Evolutionary conservation across 2,113 vertebrate genomes (phyloP), one percentile per base, ranked within the genome.

Genomic region (Pholis gunnellus): DNA sequence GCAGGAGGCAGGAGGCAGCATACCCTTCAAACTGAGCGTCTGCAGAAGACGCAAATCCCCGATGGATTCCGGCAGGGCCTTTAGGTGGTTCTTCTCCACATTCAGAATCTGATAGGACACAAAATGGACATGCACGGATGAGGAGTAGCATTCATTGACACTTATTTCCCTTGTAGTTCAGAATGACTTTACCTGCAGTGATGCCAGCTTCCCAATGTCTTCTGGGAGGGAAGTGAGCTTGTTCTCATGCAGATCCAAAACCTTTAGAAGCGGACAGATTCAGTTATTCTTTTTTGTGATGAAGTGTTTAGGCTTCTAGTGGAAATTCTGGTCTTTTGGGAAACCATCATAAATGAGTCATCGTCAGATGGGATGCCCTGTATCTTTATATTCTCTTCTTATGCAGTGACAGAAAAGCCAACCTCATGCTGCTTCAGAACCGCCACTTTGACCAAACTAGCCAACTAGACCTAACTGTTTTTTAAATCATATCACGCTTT

Each of bases 211-310:
- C 7, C 97, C 97, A 0, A 97, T 93, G 25, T 98, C 96, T 10
- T 95, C 95, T 9, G 98, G 97, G 66, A 99, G 96, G 0, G 93
- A 94, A 0, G 88, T 82, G 75, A 99, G 93, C 82, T 97, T 97
- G 84, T 99, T 99, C 57, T 97, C 93, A 8, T 98, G 98, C 54
- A 99, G 94, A 87, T 99, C 98, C 73, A 99, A 93, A 84, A 99
- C 97, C 98, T 99, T 91, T 1, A 20, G 25, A 29, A 83, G 31
- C 52, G 70, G 22, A 69, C 9, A 61, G 36, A 76, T 50, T 73
- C 17, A 27, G 31, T 54, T 20, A 72, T 1, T 27, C 2, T 22
- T 52, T 50, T 25, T 36, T 25, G 67, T 20, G 69, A 76, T 50
- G 1, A 64, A 2, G 40, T 2, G 9, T 57, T 52, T 11, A 64